Percentiles rank a stretch among this genome's conserved stretches.
These are phyloP conservation scores for Antigone vipio DNA, from an alignment of 2,113 vertebrate species.

Conservation along the genomic window DNA sequence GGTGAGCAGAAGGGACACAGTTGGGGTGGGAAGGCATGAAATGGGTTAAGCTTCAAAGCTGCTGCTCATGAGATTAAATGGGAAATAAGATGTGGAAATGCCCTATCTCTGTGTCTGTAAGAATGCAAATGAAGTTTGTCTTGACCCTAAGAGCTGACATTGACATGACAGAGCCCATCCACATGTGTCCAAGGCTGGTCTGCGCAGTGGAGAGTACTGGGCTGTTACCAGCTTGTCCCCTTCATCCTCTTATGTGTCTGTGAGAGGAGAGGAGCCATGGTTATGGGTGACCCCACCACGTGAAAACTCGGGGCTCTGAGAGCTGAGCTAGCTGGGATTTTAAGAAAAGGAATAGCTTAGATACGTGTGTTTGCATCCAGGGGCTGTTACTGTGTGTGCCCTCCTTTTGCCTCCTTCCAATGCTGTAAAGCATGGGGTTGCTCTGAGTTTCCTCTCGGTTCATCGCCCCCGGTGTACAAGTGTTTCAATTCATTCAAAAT, in stretches of 20 bases:
- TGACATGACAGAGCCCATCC: neutral
- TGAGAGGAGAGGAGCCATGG: neutral
- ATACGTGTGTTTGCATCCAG: neutral
- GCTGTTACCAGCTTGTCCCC: neutral
- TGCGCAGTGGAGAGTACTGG: neutral
- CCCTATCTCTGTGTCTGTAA: neutral
- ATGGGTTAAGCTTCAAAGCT: neutral
- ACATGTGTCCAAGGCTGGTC: rapidly evolving
- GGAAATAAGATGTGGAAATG: neutral
- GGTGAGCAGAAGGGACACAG: neutral
- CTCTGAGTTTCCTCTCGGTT: neutral
- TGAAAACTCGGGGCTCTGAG: neutral
- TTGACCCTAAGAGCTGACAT: neutral
- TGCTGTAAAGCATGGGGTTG: neutral
- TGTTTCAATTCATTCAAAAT: neutral
- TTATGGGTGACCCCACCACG: neutral
- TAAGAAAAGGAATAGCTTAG: neutral
- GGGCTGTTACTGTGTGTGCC: neutral
- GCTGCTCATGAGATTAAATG: neutral
- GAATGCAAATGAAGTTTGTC: neutral
- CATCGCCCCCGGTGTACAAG: neutral
- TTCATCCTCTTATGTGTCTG: neutral
- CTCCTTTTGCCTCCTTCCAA: neutral
- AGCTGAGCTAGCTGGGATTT: neutral
- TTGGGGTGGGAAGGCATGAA: neutral